Percentiles rank a stretch among this genome's conserved stretches.
phyloP scores from a whole-genome alignment of 2,888 invertebrate genomes.

The Caenorhabditis sp. region DNA sequence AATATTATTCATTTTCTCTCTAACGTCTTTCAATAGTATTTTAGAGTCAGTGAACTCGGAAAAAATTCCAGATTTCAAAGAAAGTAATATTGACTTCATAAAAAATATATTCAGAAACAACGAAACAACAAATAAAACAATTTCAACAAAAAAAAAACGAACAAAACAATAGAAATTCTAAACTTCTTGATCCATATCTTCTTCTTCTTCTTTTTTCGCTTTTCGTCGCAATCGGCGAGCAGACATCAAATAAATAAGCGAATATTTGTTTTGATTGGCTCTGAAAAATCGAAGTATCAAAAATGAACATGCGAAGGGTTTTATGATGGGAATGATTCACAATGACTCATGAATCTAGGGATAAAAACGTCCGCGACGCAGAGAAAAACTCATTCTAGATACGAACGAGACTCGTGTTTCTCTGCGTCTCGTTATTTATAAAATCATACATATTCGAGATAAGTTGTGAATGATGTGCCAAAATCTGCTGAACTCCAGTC shows the following conservation, averaged over 20 bases:
- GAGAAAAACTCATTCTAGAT: too few species aligned
- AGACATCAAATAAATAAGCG: constrained; percentile 19
- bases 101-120: constrained; percentile 14
- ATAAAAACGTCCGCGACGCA: too few species aligned
- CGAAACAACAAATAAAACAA: constrained; percentile 11
- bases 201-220: constrained; percentile 15
- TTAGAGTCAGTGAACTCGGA: background rate
- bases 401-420: too few species aligned
- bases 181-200: constrained; percentile 2
- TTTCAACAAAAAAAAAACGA: constrained; percentile 8
- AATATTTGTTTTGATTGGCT: constrained; percentile 55
- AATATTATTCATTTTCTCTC: background rate
- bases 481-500: constrained; percentile 62
- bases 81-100: constrained; percentile 4
- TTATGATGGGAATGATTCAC: too few species aligned
- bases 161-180: constrained; percentile 5
- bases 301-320: background rate
- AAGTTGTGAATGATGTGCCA: constrained; percentile 50
- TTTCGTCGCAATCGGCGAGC: constrained; percentile 12
- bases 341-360: too few species aligned
- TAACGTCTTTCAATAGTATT: background rate
- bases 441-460: constrained; percentile 39
- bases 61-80: background rate
- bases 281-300: constrained; percentile 25
- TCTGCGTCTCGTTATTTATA: background rate